These are phyloP conservation scores for Heliconius himera DNA, from an alignment of 1,140 invertebrate species.

Conservation along the genomic window DNA sequence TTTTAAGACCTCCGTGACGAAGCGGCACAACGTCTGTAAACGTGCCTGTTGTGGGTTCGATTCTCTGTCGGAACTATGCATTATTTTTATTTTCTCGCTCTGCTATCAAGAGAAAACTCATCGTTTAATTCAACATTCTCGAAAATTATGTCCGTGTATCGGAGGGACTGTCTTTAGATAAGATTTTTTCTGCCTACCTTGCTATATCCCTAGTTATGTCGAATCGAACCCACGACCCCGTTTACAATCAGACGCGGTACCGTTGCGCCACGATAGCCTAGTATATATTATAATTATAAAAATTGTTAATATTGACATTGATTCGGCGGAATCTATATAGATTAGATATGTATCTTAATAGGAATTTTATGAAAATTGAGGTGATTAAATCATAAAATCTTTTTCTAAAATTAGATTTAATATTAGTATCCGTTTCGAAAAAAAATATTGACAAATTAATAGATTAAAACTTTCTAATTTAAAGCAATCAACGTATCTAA, in stretches of 20 bases:
- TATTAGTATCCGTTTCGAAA: not conserved
- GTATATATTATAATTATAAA: not conserved
- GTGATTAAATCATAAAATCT: not conserved
- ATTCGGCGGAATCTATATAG: not conserved
- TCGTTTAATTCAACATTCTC: no score
- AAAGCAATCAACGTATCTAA: not conserved
- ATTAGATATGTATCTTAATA: not conserved
- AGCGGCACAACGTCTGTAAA: no score
- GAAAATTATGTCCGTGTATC: no score
- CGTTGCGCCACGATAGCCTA: not conserved
- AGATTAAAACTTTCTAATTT: not conserved
- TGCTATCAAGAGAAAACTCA: no score
- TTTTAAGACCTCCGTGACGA: no score
- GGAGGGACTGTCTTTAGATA: no score
- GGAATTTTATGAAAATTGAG: not conserved
- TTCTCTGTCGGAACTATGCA: no score
- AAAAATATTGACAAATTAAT: not conserved
- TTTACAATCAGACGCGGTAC: not conserved
- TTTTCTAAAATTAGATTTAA: not conserved
- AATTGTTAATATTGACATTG: constrained; percentile 1
- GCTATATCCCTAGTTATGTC: no score
- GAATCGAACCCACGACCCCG: not conserved
- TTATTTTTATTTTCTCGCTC: no score
- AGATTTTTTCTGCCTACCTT: not conserved
- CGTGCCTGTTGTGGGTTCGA: no score